Percentiles rank a stretch among this genome's conserved stretches.
Conservation (phyloP, 2,113 vertebrate genomes). For the Daboia siamensis region DNA sequence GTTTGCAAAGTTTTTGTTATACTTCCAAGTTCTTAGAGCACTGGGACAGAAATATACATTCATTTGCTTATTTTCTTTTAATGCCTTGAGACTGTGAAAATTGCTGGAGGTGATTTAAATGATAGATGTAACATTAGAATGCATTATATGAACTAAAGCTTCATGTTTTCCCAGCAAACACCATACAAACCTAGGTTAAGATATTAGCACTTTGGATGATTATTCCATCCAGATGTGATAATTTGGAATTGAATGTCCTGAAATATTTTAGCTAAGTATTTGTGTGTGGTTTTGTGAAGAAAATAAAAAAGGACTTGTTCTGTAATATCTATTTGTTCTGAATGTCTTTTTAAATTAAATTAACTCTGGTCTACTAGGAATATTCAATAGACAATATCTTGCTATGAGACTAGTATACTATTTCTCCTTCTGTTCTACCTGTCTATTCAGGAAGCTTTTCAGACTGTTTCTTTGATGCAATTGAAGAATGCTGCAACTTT, state of each 20-base stretch:
- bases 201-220: constrained; percentile 1
- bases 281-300: constrained; percentile 14
- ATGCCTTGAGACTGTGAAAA: constrained; percentile 40
- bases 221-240: constrained; percentile 21
- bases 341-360: constrained; percentile 18
- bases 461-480: neutral
- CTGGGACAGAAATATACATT: neutral
- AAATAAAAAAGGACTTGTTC: neutral
- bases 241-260: constrained; percentile 7
- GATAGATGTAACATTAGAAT: constrained; percentile 37
- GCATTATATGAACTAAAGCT: constrained; percentile 21
- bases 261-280: constrained; percentile 9
- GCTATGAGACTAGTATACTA: neutral
- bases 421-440: neutral
- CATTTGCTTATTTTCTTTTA: constrained; percentile 5
- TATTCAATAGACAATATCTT: neutral
- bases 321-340: constrained; percentile 18
- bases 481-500: neutral
- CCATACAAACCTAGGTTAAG: constrained; percentile 3
- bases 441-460: neutral
- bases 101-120: constrained; percentile 25
- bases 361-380: neutral
- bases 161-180: constrained; percentile 23
- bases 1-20: constrained; percentile 1
- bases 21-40: neutral